phyloP scores from a whole-genome alignment of 2,797 vertebrate genomes.

The Muscicapa striata region DNA sequence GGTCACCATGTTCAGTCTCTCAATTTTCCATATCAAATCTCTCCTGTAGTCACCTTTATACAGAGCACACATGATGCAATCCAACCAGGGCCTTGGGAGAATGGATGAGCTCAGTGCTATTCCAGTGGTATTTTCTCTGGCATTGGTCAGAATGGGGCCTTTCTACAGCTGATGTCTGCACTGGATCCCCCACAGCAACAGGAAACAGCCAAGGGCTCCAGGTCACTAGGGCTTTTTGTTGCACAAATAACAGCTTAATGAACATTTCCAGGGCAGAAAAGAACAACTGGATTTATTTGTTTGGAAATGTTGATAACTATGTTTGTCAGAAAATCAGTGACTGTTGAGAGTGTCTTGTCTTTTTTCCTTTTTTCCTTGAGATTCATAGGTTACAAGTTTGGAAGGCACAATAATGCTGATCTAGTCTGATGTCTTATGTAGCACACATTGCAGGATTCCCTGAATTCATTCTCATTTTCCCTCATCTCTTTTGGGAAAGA shows the following conservation, averaged over 20 bases:
- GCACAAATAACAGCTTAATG: not conserved
- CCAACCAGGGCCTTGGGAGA: not conserved
- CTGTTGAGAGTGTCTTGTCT: not conserved
- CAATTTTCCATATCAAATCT: not conserved
- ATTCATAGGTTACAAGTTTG: not conserved
- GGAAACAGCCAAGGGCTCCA: not conserved
- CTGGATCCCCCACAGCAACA: not conserved
- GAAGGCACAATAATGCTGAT: not conserved
- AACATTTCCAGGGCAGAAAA: slow-evolving; percentile 1
- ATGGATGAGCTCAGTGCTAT: not conserved
- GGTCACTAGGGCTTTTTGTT: not conserved
- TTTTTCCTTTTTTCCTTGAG: not conserved
- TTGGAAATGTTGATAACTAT: not conserved
- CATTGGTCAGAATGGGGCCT: not conserved
- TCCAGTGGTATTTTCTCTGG: not conserved
- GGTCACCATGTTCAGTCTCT: not conserved
- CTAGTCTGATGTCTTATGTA: not conserved
- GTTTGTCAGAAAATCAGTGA: not conserved
- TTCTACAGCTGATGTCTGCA: not conserved
- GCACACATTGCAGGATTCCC: not conserved
- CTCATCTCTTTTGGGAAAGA: not conserved
- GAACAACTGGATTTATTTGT: not conserved
- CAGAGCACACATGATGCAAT: not conserved
- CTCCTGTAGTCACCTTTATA: not conserved
- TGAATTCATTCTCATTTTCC: not conserved